Percentiles rank a stretch among this genome's conserved stretches.
These are phyloP conservation scores for Pangasianodon hypophthalmus DNA, from an alignment of 2,113 vertebrate genomes.

Conservation along the genomic window DNA sequence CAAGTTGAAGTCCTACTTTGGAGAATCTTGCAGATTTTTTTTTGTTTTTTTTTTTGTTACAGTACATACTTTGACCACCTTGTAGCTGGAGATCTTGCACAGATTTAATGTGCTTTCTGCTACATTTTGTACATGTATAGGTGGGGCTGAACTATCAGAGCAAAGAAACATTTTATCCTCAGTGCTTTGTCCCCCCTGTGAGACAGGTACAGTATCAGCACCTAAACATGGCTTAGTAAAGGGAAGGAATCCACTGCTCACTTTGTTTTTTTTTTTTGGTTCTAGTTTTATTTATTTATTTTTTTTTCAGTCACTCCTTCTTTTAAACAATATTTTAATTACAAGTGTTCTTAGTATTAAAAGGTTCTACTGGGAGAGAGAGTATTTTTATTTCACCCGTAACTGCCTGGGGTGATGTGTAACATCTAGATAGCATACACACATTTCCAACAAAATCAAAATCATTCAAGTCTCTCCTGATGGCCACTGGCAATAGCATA, in stretches of 20 bases:
- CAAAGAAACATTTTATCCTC: conserved; percentile 61
- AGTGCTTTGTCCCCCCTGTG: conserved; percentile 70
- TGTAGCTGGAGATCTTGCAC: conserved; percentile 48
- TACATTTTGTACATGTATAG: conserved; percentile 53
- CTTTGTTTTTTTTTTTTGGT: neutral
- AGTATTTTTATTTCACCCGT: neutral
- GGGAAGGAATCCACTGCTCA: neutral
- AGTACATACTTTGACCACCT: conserved; percentile 40
- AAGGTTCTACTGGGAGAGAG: neutral
- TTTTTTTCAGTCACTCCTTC: neutral
- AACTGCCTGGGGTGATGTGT: neutral
- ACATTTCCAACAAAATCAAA: neutral
- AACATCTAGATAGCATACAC: neutral
- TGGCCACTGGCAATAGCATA: neutral
- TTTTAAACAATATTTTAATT: neutral
- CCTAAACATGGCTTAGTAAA: neutral
- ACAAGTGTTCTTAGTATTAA: neutral
- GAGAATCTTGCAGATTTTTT: neutral
- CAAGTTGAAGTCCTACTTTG: neutral
- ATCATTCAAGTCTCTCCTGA: neutral
- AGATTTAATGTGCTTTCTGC: neutral
- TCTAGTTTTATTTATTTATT: neutral
- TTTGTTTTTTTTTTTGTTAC: neutral
- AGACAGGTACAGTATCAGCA: conserved; percentile 59
- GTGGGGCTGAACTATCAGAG: conserved; percentile 44